Evolutionary conservation across 2,113 vertebrate genomes (phyloP).

Genomic region (Lasiurus cinereus): DNA sequence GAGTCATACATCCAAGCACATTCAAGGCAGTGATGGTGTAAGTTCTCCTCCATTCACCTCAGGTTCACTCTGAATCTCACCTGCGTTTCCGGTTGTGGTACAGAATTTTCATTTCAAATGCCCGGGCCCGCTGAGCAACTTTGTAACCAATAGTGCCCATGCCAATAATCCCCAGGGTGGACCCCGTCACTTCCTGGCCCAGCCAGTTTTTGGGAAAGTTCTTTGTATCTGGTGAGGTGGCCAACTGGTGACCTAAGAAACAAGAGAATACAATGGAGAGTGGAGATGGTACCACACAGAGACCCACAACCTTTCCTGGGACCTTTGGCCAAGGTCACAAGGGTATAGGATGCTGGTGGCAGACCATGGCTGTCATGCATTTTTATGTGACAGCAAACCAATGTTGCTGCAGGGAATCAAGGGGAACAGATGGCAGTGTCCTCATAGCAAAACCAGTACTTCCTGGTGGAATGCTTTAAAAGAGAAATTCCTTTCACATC

Average conservation of each 20-base stretch:
- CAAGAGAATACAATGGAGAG: not conserved
- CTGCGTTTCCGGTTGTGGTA: conserved; percentile 87
- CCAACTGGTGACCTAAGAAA: conserved; percentile 79
- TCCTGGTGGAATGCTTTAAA: not conserved
- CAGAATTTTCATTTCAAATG: conserved; percentile 88
- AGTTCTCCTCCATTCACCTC: no score
- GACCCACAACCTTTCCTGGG: not conserved
- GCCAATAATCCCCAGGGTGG: conserved; percentile 86
- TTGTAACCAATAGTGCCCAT: conserved; percentile 88
- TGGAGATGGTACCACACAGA: not conserved
- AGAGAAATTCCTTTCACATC: not conserved
- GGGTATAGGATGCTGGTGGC: not conserved
- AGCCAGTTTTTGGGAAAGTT: conserved; percentile 82
- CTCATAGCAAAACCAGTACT: not conserved
- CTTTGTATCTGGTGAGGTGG: conserved; percentile 68
- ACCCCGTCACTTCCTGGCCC: conserved; percentile 84
- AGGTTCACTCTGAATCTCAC: conserved; percentile 69
- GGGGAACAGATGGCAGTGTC: not conserved
- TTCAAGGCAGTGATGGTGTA: fast-evolving
- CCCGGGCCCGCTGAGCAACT: conserved; percentile 86
- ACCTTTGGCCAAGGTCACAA: no score
- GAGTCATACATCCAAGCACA: not conserved
- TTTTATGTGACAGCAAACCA: not conserved
- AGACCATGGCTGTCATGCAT: no score
- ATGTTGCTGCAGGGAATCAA: not conserved